Percentiles rank a stretch among this genome's conserved stretches.
These are phyloP conservation scores for Labeo rohita DNA, from an alignment of 2,113 vertebrate species.

Conservation along the genomic window DNA sequence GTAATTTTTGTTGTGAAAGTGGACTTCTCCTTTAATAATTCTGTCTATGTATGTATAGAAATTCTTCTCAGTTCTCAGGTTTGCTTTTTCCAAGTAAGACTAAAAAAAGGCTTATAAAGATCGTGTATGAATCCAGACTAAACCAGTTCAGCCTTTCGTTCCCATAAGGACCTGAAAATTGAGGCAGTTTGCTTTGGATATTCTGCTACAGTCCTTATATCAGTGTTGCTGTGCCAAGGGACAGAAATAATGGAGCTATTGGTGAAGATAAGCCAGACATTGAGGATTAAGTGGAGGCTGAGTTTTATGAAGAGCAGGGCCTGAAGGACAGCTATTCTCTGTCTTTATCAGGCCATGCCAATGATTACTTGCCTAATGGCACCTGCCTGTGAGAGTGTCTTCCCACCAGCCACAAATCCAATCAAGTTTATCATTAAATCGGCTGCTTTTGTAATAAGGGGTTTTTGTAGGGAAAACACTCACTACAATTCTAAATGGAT, in stretches of 20 bases:
- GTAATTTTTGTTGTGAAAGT: no score
- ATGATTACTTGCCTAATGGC: conserved; percentile 57
- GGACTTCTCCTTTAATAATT: no score
- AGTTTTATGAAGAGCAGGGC: conserved; percentile 50
- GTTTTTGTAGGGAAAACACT: conserved; percentile 27
- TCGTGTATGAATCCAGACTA: background rate
- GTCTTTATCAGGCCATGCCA: conserved; percentile 47
- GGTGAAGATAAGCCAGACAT: conserved; percentile 48
- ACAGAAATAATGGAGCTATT: conserved; percentile 47
- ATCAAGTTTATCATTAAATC: conserved; percentile 59
- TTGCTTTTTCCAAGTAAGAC: background rate
- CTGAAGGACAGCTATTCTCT: conserved; percentile 54
- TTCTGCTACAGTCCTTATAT: conserved; percentile 16
- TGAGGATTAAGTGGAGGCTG: conserved; percentile 48
- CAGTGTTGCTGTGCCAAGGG: conserved; percentile 29
- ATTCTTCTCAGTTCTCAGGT: background rate
- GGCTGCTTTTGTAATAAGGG: conserved; percentile 46
- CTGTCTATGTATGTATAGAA: background rate
- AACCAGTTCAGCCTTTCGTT: background rate
- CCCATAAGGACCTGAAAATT: background rate
- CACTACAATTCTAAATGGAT: conserved; percentile 42
- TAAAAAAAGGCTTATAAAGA: background rate
- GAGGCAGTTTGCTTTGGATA: conserved; percentile 9
- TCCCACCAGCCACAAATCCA: conserved; percentile 48
- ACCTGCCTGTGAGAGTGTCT: conserved; percentile 27